Conservation (phyloP, 2,888 invertebrate genomes). For the Dynastes tityus region DNA sequence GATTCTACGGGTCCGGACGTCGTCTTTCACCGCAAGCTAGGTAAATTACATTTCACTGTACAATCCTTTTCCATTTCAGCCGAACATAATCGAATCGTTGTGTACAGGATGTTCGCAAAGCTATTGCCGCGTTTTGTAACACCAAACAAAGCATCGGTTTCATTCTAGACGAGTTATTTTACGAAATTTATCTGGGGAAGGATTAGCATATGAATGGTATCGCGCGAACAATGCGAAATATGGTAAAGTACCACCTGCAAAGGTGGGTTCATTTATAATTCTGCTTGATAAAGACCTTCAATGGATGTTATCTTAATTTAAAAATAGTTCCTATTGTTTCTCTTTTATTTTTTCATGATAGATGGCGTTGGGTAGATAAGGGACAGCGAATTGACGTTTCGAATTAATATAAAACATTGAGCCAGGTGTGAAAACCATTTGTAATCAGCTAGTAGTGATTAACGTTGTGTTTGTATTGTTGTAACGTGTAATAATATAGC, state of each 20-base stretch:
- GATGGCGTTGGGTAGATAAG: background rate
- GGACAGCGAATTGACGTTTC: background rate
- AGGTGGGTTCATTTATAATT: background rate
- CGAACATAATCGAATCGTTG: too few relatives aligned
- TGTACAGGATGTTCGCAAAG: too few relatives aligned
- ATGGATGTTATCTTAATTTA: background rate
- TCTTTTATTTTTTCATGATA: background rate
- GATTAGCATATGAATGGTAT: too few relatives aligned
- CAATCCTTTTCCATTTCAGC: too few relatives aligned
- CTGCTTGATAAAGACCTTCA: background rate
- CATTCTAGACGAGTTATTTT: too few relatives aligned
- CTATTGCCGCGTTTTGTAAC: too few relatives aligned
- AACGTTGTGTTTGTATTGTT: background rate
- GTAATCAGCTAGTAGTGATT: background rate
- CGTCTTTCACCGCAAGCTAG: too few relatives aligned
- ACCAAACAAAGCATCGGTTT: too few relatives aligned
- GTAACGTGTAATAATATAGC: background rate
- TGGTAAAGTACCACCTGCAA: background rate
- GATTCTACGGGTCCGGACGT: too few relatives aligned
- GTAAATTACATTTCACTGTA: too few relatives aligned
- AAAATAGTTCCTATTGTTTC: background rate
- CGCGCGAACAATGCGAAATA: background rate
- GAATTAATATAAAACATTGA: background rate
- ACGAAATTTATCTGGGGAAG: too few relatives aligned
- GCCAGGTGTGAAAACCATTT: background rate